Conservation (phyloP, 37 sponge, comb jelly and placozoan genomes). For the Ephydatia muelleri region DNA sequence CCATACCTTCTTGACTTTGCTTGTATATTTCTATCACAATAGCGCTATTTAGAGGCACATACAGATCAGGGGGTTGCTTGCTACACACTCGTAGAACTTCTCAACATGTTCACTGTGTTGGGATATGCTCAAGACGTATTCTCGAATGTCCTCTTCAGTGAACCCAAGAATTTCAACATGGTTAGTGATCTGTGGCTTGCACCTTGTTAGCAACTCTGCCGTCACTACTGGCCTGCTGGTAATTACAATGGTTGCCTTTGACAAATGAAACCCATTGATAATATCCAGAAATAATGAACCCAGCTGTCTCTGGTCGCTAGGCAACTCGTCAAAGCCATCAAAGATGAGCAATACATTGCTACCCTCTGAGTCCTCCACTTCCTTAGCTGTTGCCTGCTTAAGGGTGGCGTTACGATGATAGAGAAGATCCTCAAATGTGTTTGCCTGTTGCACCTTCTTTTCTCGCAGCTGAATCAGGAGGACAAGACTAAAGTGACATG, state of each 20-base stretch:
- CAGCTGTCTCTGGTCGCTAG: not conserved
- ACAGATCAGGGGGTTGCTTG: not conserved
- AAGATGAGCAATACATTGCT: slow-evolving; percentile 13
- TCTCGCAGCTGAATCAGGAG: slow-evolving; percentile 7
- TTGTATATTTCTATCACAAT: slow-evolving; percentile 3
- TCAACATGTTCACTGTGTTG: not conserved
- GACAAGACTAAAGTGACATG: not conserved
- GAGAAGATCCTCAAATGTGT: not conserved
- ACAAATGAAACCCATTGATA: not conserved
- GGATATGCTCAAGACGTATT: not conserved
- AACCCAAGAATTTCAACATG: slow-evolving; percentile 15
- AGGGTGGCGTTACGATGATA: slow-evolving; percentile 6
- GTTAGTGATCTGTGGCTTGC: not conserved
- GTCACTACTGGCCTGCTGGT: slow-evolving; percentile 2
- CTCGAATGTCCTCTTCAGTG: not conserved
- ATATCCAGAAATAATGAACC: slow-evolving; percentile 14
- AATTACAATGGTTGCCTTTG: not conserved
- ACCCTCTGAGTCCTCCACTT: not conserved
- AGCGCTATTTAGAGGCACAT: slow-evolving; percentile 8
- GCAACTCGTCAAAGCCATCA: slow-evolving; percentile 26
- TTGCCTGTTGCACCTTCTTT: not conserved
- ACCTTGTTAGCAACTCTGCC: not conserved
- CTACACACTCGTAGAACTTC: not conserved
- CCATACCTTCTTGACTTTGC: not conserved
- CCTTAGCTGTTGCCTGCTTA: not conserved